Evolutionary conservation across 2,888 invertebrate species (phyloP).

Genomic region (Rapana venosa): DNA sequence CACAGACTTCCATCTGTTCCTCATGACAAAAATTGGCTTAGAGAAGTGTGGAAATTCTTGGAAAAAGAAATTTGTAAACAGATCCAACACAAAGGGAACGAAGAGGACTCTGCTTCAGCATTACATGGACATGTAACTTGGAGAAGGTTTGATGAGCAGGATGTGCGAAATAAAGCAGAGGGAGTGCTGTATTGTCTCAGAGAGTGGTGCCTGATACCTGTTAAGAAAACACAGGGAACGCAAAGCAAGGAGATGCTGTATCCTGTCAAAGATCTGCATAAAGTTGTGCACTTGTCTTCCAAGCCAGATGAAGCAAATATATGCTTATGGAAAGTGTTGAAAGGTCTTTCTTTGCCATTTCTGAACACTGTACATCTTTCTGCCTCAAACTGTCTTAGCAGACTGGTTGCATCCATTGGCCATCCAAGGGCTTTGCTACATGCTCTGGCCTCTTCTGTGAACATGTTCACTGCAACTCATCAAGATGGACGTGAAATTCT

Average conservation of each 20-base stretch:
- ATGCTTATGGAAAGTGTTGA: background rate
- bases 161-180: background rate
- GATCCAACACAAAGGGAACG: background rate
- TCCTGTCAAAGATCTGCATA: conserved; percentile 7
- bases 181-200: background rate
- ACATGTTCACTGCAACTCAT: background rate
- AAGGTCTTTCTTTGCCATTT: conserved; percentile 16
- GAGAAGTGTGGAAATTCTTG: conserved; percentile 20
- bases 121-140: background rate
- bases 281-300: background rate
- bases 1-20: background rate
- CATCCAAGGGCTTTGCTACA: conserved; percentile 32
- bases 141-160: background rate
- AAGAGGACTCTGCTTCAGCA: background rate
- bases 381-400: background rate
- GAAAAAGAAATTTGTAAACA: background rate
- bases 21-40: background rate
- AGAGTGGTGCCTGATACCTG: conserved; percentile 38
- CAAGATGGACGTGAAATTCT: background rate
- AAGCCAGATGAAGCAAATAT: background rate
- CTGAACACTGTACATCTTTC: conserved; percentile 14
- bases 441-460: conserved; percentile 6
- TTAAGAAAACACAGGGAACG: background rate
- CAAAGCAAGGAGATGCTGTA: background rate
- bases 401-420: conserved; percentile 31